Evolutionary conservation across 2,113 vertebrate genomes (phyloP).

Genomic region (Vidua macroura): DNA sequence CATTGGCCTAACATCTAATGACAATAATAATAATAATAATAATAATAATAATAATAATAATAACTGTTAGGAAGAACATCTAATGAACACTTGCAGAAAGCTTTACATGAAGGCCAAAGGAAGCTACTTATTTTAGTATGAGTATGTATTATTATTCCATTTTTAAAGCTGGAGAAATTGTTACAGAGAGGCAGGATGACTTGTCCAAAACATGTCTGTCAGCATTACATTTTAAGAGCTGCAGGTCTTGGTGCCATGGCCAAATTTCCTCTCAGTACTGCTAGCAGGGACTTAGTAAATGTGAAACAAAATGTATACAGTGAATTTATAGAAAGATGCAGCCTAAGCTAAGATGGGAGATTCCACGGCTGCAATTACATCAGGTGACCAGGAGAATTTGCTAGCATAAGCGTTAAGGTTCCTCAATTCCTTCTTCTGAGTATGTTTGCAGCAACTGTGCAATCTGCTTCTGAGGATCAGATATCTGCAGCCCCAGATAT

Average conservation of each 20-base stretch:
- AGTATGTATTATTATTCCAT: neutral
- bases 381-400: neutral
- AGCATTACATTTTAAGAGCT: neutral
- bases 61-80: neutral
- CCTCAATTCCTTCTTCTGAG: neutral
- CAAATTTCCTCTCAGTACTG: neutral
- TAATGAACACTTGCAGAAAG: neutral
- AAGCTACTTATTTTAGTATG: neutral
- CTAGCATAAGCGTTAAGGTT: neutral
- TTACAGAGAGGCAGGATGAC: conserved; percentile 1
- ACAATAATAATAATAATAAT: neutral
- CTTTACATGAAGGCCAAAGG: neutral
- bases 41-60: neutral
- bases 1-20: neutral
- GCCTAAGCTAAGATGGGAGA: neutral
- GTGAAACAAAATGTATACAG: neutral
- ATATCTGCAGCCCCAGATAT: neutral
- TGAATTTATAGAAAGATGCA: neutral
- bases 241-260: neutral
- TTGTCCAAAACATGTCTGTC: conserved; percentile 28
- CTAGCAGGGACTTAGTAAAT: neutral
- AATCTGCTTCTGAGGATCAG: conserved; percentile 38
- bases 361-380: neutral
- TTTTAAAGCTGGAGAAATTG: conserved; percentile 13
- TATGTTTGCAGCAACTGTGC: neutral